These are phyloP conservation scores for Matsumurasca onukii DNA, from an alignment of 1,140 invertebrate species.

Conservation along the genomic window DNA sequence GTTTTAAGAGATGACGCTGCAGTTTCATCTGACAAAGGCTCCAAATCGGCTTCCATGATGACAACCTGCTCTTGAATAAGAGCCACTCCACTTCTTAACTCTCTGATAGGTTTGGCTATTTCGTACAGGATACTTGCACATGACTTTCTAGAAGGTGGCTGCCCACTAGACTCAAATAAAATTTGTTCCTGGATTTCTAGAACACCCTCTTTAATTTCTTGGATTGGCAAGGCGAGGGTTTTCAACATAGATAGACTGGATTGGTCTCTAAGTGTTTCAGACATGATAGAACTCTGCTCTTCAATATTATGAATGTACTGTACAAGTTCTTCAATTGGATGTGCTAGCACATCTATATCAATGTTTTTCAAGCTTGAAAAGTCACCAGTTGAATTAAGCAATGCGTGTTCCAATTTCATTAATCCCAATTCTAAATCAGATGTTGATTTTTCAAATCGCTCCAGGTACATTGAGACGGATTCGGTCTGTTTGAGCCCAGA, in stretches of 20 bases:
- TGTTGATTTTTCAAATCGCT: slow-evolving; percentile 35
- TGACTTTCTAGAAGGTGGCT: slow-evolving; percentile 47
- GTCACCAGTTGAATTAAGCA: slow-evolving; percentile 27
- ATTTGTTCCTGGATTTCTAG: slow-evolving; percentile 49
- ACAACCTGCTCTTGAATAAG: slow-evolving; percentile 43
- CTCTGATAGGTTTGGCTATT: slow-evolving; percentile 47
- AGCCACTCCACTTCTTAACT: slow-evolving; percentile 43
- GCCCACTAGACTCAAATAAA: slow-evolving; percentile 44
- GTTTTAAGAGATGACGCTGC: slow-evolving; percentile 39
- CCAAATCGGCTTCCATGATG: slow-evolving; percentile 35
- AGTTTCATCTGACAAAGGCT: slow-evolving; percentile 30
- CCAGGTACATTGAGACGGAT: slow-evolving; percentile 21
- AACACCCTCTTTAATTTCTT: slow-evolving; percentile 51
- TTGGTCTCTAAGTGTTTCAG: slow-evolving; percentile 33
- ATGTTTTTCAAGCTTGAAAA: slow-evolving; percentile 19
- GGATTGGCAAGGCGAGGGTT: slow-evolving; percentile 50
- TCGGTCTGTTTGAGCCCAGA: neutral
- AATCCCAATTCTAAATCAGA: slow-evolving; percentile 38
- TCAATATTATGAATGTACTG: slow-evolving; percentile 38
- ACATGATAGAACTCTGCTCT: slow-evolving; percentile 24
- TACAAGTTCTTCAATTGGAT: slow-evolving; percentile 47
- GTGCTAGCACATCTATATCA: slow-evolving; percentile 47
- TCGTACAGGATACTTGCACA: slow-evolving; percentile 40
- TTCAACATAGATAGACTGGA: slow-evolving; percentile 39
- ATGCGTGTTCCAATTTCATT: slow-evolving; percentile 37